These are phyloP conservation scores for Pontoporia blainvillei DNA, from an alignment of 2,113 vertebrate species.

Conservation along the genomic window DNA sequence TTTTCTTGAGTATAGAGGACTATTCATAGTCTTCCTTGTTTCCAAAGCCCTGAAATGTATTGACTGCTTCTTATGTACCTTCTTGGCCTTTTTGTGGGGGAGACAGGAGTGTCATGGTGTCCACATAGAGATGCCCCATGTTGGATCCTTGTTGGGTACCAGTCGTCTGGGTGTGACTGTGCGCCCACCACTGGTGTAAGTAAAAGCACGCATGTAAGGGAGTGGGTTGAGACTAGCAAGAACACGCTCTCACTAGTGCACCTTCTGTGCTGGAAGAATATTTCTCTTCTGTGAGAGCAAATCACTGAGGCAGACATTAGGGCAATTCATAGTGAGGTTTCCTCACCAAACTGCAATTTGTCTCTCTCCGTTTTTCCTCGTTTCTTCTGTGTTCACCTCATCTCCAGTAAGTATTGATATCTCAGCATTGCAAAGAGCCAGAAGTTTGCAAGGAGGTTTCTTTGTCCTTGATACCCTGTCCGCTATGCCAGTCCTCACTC, in stretches of 20 bases:
- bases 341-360: not conserved
- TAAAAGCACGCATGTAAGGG: not conserved
- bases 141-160: too few relatives aligned
- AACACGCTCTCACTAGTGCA: not conserved
- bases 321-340: not conserved
- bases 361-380: not conserved
- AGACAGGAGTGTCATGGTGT: rapidly evolving
- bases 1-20: not conserved
- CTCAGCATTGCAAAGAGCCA: not conserved
- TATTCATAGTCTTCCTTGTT: not conserved
- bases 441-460: not conserved
- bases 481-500: not conserved
- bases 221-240: not conserved
- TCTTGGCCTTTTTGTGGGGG: not conserved
- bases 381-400: not conserved
- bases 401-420: not conserved
- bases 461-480: not conserved
- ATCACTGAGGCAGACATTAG: not conserved
- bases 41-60: not conserved
- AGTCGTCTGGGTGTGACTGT: not conserved
- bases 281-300: not conserved
- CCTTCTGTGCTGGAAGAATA: not conserved
- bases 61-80: not conserved
- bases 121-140: rapidly evolving
- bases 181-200: not conserved